Evolutionary conservation across 37 sponge, comb jelly and placozoan species (phyloP), one percentile per base, ranked within the genome.

Genomic region (Ephydatia muelleri): DNA sequence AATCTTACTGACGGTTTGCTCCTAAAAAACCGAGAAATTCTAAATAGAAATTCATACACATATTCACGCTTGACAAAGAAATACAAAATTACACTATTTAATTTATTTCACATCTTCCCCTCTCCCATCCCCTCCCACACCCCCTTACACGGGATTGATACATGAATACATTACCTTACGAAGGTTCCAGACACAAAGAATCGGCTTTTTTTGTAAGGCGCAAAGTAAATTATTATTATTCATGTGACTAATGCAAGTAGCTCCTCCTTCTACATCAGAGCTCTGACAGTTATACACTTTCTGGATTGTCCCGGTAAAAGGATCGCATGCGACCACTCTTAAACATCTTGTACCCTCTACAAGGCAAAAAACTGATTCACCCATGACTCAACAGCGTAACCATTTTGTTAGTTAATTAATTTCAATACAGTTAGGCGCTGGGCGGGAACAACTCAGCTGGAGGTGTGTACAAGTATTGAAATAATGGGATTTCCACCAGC

Each of bases 161-260:
- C n/a, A n/a, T 73, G 16, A 40, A 39, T 31, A 82, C 3, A 65
- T 68, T 74, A 91, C 95, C 83, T 86, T 92, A 57, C 48, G 49
- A 38, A 89, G 34, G 9, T 67, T 64, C 95, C 95, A 95, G 16
- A 95, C 93, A 27, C 76, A 85, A 21, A 95, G 86, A 39, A 95
- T 83, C 35, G 95, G 92, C 29, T 89, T 65, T 6, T 66, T 57
- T 30, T 68, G 74, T 36, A 87, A 70, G 28, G 90, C 79, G 36
- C 84, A 84, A 11, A 92, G 72, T 34, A 92, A 43, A 43, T 87
- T 83, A 49, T 72, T 70, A 3, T 5, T 32, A 1, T 90, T 88
- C 16, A 87, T 82, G 70, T 89, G 39, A 1, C 67, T 49, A 26
- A 88, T 22, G 26, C 65, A 26, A 30, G 74, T 38, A 75, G 82